A percentile compares a stretch with the other conserved stretches of the same genome.
These are phyloP conservation scores for Sternotherus odoratus DNA, from an alignment of 2,797 vertebrate species.

Conservation along the genomic window DNA sequence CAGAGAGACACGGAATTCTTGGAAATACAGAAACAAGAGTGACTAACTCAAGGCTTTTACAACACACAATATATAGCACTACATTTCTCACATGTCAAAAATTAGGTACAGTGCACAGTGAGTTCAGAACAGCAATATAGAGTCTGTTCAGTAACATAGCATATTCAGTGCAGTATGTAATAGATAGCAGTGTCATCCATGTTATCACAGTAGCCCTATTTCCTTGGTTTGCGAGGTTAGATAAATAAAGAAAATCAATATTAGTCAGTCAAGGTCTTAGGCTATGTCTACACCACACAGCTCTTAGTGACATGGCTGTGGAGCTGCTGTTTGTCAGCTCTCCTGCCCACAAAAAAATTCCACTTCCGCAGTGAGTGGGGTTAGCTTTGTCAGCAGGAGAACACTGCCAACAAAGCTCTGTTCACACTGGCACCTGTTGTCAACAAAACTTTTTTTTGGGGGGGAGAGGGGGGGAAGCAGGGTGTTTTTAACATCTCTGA, in stretches of 20 bases:
- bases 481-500: too few species aligned
- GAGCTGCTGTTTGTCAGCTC: too few species aligned
- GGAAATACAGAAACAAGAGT: slow-evolving; percentile 6
- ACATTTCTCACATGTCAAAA: slow-evolving; percentile 47
- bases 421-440: too few species aligned
- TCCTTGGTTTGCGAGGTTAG: slow-evolving; percentile 66
- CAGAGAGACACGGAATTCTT: neutral
- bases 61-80: slow-evolving; percentile 13
- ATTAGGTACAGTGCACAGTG: neutral
- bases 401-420: too few species aligned
- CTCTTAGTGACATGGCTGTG: too few species aligned
- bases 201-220: slow-evolving; percentile 54
- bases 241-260: slow-evolving; percentile 73
- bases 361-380: too few species aligned
- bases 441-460: too few species aligned
- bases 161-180: neutral
- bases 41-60: slow-evolving; percentile 19
- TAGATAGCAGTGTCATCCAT: slow-evolving; percentile 27
- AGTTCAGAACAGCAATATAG: slow-evolving; percentile 41
- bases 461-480: too few species aligned
- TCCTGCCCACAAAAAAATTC: too few species aligned
- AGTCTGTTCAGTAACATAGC: neutral
- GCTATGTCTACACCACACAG: too few species aligned
- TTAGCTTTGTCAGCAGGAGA: too few species aligned
- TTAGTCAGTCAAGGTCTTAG: slow-evolving; percentile 66